Base-by-base conservation (phyloP, 2,888 invertebrate species). In the Cataglyphis cursor region DNA sequence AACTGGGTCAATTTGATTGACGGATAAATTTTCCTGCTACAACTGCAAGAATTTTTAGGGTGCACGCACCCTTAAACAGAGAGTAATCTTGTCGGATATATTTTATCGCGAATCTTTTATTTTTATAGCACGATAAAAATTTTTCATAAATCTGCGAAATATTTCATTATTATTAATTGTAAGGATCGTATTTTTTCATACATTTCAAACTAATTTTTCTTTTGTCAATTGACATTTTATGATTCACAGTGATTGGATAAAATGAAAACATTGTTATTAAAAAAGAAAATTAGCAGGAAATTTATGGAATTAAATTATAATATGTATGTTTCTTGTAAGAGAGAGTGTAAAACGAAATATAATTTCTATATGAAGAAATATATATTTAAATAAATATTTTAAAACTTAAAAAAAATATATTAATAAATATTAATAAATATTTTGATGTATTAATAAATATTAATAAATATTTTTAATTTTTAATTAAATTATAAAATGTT, bases 1-100 rank as follows among this genome's bases (percentile, higher is more conserved):
- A 89, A 89, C 89, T 89, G 82, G 89, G 89, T 89, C 88, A 88
- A 72, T 90, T 87, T 89, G 89, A 89, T 88, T 90, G 89, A 88
- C 87, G 76, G 84, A 68, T 82, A 84, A 86, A 88, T 86, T 83
- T 84, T 75, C 24, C 68, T 41, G 64, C 15, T 18, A 73, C 66
- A 88, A 82, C 73, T 66, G 72, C 76, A 65, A 81, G 81, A 84
- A 81, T 81, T 84, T 73, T 82, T 78, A 81, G 73, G 70, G 74
- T 64, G 62, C 59, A 65, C 66, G 62, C 48, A 66, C 21, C 44
- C 21, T 75, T 65, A n/a, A 3, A 61, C 18, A 62, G 65, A 66
- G 54, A 75, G 6, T 35, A 35, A 83, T 70, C 78, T 81, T 70
- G 21, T 12, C 15, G 21, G 21, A 41, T 21, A 12, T 2, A 61